These are phyloP conservation scores for Raphicerus campestris DNA, from an alignment of 2,113 vertebrate genomes.

Conservation along the genomic window DNA sequence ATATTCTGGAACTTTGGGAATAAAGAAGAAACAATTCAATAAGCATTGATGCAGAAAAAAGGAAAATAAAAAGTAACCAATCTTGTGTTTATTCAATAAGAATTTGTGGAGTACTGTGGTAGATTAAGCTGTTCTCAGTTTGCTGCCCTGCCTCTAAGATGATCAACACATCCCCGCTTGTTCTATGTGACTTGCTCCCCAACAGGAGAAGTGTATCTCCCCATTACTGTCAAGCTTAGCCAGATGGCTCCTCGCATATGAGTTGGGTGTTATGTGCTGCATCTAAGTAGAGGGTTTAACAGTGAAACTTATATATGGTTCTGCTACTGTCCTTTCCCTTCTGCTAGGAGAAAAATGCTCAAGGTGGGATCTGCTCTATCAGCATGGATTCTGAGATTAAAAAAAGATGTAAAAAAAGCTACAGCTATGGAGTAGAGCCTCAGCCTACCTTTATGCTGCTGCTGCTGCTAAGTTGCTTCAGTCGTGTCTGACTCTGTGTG, in stretches of 20 bases:
- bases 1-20: not conserved
- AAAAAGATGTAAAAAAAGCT: not conserved
- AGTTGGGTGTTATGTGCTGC: not conserved
- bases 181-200: not conserved
- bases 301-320: not conserved
- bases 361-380: not conserved
- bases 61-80: not conserved
- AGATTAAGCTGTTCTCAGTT: not conserved
- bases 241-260: not conserved
- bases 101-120: not conserved
- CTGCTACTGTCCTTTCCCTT: not conserved
- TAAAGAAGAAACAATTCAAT: not conserved
- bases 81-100: not conserved
- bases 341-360: not conserved
- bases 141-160: not conserved
- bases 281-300: not conserved
- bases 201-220: fast-evolving
- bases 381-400: not conserved
- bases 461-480: too few relatives aligned
- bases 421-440: not conserved
- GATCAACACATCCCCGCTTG: not conserved
- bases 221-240: not conserved
- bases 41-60: not conserved
- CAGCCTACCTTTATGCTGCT: not conserved
- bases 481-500: too few relatives aligned